Conservation (phyloP, 2,888 invertebrate genomes). For the Cheilosia grossa region DNA sequence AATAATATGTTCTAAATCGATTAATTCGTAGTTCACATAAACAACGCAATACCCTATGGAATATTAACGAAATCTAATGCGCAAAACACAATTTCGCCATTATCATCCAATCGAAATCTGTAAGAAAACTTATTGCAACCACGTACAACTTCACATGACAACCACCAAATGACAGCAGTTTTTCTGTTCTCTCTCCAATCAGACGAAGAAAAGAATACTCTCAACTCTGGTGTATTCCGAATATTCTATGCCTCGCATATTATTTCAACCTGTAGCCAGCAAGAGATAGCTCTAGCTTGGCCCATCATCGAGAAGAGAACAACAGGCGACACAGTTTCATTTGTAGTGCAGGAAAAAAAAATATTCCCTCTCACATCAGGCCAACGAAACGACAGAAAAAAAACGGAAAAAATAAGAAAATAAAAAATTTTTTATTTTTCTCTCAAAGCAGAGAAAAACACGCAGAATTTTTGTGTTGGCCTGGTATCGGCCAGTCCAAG, state of each 20-base stretch:
- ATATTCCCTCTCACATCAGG: constrained; percentile 58
- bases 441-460: constrained; percentile 69
- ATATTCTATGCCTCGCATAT: constrained; percentile 63
- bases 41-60: constrained; percentile 32
- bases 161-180: constrained; percentile 58
- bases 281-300: constrained; percentile 58
- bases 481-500: constrained; percentile 67
- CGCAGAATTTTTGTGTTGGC: constrained; percentile 71
- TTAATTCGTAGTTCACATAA: too few species aligned
- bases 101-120: background rate
- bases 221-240: constrained; percentile 62
- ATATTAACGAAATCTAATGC: constrained; percentile 33
- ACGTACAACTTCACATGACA: constrained; percentile 58
- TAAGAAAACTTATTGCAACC: constrained; percentile 2
- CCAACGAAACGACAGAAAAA: constrained; percentile 62
- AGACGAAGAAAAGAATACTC: constrained; percentile 52
- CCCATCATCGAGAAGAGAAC: constrained; percentile 15
- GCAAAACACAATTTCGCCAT: constrained; percentile 41
- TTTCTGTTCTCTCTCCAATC: constrained; percentile 59
- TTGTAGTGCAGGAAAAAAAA: constrained; percentile 48
- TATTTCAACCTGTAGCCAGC: constrained; percentile 50
- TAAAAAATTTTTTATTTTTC: constrained; percentile 57
- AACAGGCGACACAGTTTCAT: constrained; percentile 39
- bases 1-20: too few species aligned
- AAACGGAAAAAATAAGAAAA: constrained; percentile 24